Conservation (phyloP, 2,888 invertebrate species). For the Campaea margaritaria region DNA sequence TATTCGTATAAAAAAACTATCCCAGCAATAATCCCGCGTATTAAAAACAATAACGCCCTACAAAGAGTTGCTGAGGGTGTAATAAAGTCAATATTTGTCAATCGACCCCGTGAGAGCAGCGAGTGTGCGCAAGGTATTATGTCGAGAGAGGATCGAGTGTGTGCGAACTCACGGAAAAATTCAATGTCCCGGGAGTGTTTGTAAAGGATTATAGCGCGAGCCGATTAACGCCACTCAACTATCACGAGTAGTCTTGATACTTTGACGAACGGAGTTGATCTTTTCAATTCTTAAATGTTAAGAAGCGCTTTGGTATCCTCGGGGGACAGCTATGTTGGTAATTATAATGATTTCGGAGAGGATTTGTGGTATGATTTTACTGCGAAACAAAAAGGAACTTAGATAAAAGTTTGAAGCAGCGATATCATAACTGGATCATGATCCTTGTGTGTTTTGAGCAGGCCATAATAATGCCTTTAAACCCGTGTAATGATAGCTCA, state of each 20-base stretch:
- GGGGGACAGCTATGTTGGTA: no score
- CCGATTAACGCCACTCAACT: slow-evolving; percentile 20
- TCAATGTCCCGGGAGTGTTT: slow-evolving; percentile 48
- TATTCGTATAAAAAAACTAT: neutral
- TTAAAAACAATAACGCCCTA: slow-evolving; percentile 14
- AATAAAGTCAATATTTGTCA: slow-evolving; percentile 67
- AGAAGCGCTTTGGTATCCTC: no score
- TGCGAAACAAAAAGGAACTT: no score
- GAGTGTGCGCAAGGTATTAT: slow-evolving; percentile 65
- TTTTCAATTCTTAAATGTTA: neutral
- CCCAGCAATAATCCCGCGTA: neutral
- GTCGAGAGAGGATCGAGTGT: slow-evolving; percentile 61
- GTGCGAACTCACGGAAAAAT: slow-evolving; percentile 51
- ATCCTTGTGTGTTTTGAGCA: no score
- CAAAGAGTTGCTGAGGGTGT: slow-evolving; percentile 39
- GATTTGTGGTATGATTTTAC: no score
- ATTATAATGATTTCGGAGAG: no score
- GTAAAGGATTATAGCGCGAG: slow-evolving; percentile 37
- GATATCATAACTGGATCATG: no score
- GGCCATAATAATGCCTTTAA: no score
- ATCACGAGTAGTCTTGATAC: slow-evolving; percentile 4
- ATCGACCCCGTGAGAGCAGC: slow-evolving; percentile 50
- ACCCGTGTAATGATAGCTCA: no score
- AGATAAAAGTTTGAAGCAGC: no score
- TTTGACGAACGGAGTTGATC: slow-evolving; percentile 10